A percentile compares a stretch with the other conserved stretches of the same genome.
phyloP scores from a whole-genome alignment of 2,888 invertebrate species.

The Nemotelus nigrinus region DNA sequence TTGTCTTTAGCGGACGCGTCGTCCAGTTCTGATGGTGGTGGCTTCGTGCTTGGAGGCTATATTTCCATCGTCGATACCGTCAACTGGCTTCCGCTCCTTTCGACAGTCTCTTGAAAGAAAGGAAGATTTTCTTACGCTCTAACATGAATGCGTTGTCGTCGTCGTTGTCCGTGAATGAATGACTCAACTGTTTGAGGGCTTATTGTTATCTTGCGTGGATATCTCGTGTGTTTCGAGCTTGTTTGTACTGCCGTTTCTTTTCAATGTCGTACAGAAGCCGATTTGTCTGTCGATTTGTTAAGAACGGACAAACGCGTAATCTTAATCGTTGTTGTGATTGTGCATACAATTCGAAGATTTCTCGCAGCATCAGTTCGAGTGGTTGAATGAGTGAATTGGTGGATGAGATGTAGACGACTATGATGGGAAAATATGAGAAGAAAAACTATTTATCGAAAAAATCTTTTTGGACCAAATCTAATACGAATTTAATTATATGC shows the following conservation, averaged over 20 bases:
- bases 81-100: slow-evolving; percentile 39
- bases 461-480: not conserved
- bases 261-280: slow-evolving; percentile 18
- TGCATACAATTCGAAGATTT: not conserved
- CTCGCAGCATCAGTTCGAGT: not conserved
- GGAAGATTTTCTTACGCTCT: not conserved
- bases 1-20: not conserved
- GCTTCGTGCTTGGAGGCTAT: slow-evolving; percentile 2
- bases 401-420: not conserved
- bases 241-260: slow-evolving; percentile 1
- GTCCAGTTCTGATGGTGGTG: slow-evolving; percentile 1
- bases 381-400: not conserved
- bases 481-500: slow-evolving; percentile 5
- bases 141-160: not conserved
- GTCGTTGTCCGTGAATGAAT: not conserved
- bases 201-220: slow-evolving; percentile 15
- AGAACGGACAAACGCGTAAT: not conserved
- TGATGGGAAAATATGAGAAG: not conserved
- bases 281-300: slow-evolving; percentile 19
- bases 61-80: not conserved
- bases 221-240: not conserved
- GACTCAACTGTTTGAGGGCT: slow-evolving; percentile 4
- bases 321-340: not conserved
- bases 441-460: not conserved
- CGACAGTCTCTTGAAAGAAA: not conserved